A percentile compares a stretch with the other conserved stretches of the same genome.
Evolutionary conservation across 2,888 invertebrate genomes (phyloP).

Genomic region (Ditula angustiorana): DNA sequence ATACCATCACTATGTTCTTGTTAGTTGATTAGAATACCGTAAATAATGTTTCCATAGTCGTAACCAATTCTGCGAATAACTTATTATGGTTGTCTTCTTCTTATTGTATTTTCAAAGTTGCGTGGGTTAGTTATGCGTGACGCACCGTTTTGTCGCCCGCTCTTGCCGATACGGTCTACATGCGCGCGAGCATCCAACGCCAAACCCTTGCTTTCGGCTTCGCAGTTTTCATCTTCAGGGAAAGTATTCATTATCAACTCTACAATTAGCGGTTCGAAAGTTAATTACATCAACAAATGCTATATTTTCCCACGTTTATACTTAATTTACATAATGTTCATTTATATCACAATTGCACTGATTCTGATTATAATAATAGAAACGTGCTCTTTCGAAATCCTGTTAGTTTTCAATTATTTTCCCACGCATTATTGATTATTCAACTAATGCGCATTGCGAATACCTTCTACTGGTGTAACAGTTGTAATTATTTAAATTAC

Average conservation of each 20-base stretch:
- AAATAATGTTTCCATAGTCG: constrained; percentile 24
- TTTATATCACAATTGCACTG: constrained; percentile 2
- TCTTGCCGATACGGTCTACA: constrained; percentile 82
- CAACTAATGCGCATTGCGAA: constrained; percentile 59
- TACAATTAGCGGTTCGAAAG: constrained; percentile 25
- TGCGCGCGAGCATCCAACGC: constrained; percentile 69
- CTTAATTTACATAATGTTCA: constrained; percentile 20
- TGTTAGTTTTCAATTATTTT: constrained; percentile 65
- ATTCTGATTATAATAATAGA: too few species aligned
- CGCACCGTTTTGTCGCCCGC: constrained; percentile 76
- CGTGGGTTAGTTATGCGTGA: constrained; percentile 78
- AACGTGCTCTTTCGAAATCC: constrained; percentile 48
- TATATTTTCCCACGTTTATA: constrained; percentile 9
- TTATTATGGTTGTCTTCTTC: constrained; percentile 31
- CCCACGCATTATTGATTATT: constrained; percentile 71
- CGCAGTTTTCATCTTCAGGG: constrained; percentile 52
- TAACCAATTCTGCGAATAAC: constrained; percentile 34
- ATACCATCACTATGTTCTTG: constrained; percentile 4
- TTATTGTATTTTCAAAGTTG: constrained; percentile 66
- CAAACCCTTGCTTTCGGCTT: constrained; percentile 70
- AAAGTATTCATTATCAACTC: constrained; percentile 45
- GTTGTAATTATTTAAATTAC: constrained; percentile 71
- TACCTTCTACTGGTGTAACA: constrained; percentile 55
- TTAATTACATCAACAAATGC: background rate
- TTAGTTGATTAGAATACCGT: constrained; percentile 16